A percentile compares a stretch with the other conserved stretches of the same genome.
Conservation (phyloP, 1,140 invertebrate genomes). For the Pantala flavescens region DNA sequence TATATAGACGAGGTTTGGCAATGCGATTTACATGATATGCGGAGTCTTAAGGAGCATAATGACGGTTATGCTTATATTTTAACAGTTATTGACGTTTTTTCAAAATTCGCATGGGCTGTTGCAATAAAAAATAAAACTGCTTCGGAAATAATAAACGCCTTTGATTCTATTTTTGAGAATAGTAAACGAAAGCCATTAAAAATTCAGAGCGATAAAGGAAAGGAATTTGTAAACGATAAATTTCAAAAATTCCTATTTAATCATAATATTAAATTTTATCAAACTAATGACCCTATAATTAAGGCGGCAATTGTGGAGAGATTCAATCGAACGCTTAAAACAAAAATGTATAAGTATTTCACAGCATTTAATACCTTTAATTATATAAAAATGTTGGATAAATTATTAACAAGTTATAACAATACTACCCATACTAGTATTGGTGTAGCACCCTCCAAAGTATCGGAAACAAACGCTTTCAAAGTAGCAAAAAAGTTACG, state of each 20-base stretch:
- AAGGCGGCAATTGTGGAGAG: neutral
- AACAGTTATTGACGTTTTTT: conserved; percentile 37
- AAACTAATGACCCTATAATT: neutral
- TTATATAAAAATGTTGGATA: neutral
- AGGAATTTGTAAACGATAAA: neutral
- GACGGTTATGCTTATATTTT: conserved; percentile 35
- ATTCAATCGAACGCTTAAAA: neutral
- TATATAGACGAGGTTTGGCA: neutral
- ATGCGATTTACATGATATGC: neutral
- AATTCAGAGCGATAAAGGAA: neutral
- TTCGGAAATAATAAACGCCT: conserved; percentile 26
- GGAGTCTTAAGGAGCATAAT: conserved; percentile 28
- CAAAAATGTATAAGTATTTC: neutral
- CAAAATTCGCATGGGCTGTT: conserved; percentile 36
- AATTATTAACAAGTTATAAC: neutral
- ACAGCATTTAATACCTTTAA: neutral
- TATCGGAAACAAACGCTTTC: neutral
- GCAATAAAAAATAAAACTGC: conserved; percentile 39
- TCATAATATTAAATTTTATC: neutral
- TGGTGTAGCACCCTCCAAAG: neutral
- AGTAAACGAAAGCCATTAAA: conserved; percentile 6
- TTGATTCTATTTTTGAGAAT: conserved; percentile 22
- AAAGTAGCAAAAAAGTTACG: neutral
- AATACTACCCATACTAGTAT: neutral
- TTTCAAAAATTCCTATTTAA: neutral